A percentile compares a stretch with the other conserved stretches of the same genome.
Evolutionary conservation across 2,113 vertebrate species (phyloP).

Genomic region (Nothocercus nigrocapillus): DNA sequence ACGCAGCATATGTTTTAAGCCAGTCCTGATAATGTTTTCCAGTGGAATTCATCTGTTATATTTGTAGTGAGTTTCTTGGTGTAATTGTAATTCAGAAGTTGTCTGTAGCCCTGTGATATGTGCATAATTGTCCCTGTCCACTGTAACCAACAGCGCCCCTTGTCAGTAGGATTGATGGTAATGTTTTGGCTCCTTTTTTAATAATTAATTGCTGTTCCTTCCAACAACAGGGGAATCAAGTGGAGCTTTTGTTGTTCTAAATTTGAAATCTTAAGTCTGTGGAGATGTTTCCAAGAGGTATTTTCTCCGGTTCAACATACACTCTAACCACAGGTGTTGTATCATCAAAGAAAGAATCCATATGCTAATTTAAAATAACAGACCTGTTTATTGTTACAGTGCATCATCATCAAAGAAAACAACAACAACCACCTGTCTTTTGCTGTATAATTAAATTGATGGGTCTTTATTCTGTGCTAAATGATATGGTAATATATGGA

Average conservation of each 20-base stretch:
- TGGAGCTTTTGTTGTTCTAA: conserved; percentile 58
- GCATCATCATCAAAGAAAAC: conserved; percentile 72
- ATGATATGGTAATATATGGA: conserved; percentile 61
- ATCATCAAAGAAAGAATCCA: conserved; percentile 63
- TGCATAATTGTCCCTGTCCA: conserved; percentile 63
- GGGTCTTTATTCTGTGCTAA: conserved; percentile 59
- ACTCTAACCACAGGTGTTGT: conserved; percentile 66
- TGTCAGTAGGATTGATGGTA: conserved; percentile 64
- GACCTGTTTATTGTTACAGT: conserved; percentile 64
- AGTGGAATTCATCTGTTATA: conserved; percentile 37
- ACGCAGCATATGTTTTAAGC: conserved; percentile 39
- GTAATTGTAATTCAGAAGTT: conserved; percentile 64
- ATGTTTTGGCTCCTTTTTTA: conserved; percentile 60
- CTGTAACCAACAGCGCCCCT: conserved; percentile 45
- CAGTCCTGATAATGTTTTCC: conserved; percentile 45
- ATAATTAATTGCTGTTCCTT: conserved; percentile 71
- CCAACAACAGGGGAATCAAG: conserved; percentile 44
- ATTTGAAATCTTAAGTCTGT: conserved; percentile 54
- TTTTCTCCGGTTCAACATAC: conserved; percentile 37
- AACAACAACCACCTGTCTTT: conserved; percentile 73
- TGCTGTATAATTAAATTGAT: conserved; percentile 53
- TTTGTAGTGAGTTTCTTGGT: conserved; percentile 47
- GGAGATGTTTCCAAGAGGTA: conserved; percentile 51
- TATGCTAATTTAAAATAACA: conserved; percentile 67
- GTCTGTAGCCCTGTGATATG: conserved; percentile 63